Percentiles rank a stretch among this genome's conserved stretches.
Conservation (phyloP, 1,140 invertebrate genomes). For the Aphidius ervi region DNA sequence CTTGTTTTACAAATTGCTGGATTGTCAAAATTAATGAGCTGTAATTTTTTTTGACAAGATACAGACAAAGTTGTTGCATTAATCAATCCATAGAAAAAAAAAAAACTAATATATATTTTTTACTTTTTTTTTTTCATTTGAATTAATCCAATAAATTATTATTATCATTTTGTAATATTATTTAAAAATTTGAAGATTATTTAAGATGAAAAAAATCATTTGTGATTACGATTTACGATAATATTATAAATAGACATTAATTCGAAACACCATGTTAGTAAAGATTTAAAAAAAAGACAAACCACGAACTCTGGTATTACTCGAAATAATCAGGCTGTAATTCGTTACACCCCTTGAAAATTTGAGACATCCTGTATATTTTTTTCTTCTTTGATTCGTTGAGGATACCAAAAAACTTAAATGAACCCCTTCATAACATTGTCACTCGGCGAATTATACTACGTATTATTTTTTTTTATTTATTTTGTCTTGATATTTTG, state of each 20-base stretch:
- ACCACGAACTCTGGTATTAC: no score
- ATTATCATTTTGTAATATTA: not conserved
- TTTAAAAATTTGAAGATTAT: not conserved
- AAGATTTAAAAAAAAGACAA: not conserved
- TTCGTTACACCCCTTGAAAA: not conserved
- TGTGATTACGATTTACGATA: not conserved
- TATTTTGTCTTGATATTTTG: no score
- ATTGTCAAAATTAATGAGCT: no score
- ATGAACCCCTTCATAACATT: not conserved
- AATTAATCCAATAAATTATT: not conserved
- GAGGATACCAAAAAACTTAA: not conserved
- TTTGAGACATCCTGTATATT: constrained; percentile 1
- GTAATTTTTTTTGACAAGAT: no score
- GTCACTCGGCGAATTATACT: not conserved
- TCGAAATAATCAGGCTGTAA: not conserved
- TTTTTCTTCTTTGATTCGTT: not conserved
- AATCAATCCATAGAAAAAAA: not conserved
- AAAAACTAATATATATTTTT: not conserved
- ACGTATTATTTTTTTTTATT: not conserved
- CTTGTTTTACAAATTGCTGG: no score
- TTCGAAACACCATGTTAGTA: constrained; percentile 5
- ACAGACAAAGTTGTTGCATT: no score
- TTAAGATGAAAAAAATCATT: not conserved
- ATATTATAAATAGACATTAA: not conserved
- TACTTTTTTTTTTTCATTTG: not conserved